phyloP scores from a whole-genome alignment of 1,140 invertebrate genomes.

The Amyelois transitella region DNA sequence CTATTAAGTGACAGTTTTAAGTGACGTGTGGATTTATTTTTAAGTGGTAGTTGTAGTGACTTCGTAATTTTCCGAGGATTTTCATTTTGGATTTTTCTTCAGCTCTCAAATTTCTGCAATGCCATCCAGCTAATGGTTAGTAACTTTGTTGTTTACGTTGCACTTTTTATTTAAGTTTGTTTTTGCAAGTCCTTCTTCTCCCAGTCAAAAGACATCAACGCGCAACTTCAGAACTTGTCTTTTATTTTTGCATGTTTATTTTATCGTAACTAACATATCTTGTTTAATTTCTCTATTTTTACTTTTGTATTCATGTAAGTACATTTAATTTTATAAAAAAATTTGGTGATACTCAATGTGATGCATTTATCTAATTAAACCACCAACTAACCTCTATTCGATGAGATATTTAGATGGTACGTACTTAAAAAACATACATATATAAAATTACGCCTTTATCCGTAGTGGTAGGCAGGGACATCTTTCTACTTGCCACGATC shows the following conservation, averaged over 20 bases:
- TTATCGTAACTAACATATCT: neutral
- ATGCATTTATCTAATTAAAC: no score
- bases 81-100: slow-evolving; percentile 53
- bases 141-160: slow-evolving; percentile 8
- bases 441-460: no score
- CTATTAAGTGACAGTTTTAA: slow-evolving; percentile 60
- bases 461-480: no score
- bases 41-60: slow-evolving; percentile 50
- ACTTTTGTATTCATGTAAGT: no score
- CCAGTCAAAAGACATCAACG: slow-evolving; percentile 66
- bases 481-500: no score
- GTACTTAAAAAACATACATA: no score
- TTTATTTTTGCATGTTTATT: neutral
- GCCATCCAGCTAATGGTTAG: slow-evolving; percentile 25
- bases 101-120: slow-evolving; percentile 23
- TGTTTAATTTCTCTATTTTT: neutral
- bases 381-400: no score
- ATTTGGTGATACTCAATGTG: no score
- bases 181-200: slow-evolving; percentile 7
- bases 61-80: slow-evolving; percentile 39
- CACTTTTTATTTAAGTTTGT: slow-evolving; percentile 9
- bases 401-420: no score
- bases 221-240: slow-evolving; percentile 25
- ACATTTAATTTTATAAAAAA: no score
- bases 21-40: slow-evolving; percentile 56